Conservation (phyloP, 2,113 vertebrate genomes). For the Brachirus orientalis region DNA sequence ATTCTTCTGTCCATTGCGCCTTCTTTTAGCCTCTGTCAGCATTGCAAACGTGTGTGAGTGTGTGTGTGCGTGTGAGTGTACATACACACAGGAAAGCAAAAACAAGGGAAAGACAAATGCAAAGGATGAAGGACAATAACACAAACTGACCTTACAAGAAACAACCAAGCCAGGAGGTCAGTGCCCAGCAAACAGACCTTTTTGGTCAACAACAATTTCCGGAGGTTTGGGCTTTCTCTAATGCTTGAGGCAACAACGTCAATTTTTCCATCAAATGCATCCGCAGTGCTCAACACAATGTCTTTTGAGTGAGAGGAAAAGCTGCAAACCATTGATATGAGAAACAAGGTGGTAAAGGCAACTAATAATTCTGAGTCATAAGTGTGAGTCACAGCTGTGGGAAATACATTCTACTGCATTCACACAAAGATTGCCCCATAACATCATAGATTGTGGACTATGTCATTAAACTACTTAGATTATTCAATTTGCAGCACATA, state of each 20-base stretch:
- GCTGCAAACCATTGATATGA: background rate
- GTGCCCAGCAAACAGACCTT: conserved; percentile 4
- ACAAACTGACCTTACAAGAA: conserved; percentile 17
- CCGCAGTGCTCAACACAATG: background rate
- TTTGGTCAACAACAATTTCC: conserved; percentile 16
- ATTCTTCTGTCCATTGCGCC: conserved; percentile 65
- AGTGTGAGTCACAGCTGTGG: no score
- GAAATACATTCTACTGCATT: background rate
- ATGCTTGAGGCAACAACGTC: background rate
- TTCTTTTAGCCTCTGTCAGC: conserved; percentile 76
- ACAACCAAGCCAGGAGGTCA: conserved; percentile 10
- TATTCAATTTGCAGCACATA: no score
- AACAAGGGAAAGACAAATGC: conserved; percentile 47
- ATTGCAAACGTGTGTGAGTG: conserved; percentile 29
- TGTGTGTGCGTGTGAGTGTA: conserved; percentile 27
- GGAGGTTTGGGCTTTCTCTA: background rate
- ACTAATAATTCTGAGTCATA: no score
- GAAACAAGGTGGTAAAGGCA: no score
- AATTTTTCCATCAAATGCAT: background rate
- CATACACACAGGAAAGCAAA: conserved; percentile 39
- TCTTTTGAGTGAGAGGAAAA: background rate
- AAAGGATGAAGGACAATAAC: background rate
- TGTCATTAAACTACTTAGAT: background rate
- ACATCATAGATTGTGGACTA: no score
- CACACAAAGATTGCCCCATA: background rate